Conservation (phyloP, 2,888 invertebrate genomes). For the Myopa testacea region DNA sequence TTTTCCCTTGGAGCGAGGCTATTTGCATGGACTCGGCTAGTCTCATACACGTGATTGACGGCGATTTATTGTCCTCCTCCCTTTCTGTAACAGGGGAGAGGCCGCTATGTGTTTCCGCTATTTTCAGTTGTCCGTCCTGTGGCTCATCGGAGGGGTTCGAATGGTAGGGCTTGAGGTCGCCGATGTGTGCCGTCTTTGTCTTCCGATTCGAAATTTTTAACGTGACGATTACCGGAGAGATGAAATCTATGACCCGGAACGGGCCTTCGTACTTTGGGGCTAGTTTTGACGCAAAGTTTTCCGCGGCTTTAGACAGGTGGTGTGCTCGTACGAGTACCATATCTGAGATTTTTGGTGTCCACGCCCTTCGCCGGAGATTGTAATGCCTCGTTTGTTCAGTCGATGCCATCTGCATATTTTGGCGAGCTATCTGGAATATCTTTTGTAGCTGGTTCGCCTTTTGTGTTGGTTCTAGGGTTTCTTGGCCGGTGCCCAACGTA, state of each 20-base stretch:
- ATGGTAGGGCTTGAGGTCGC: neutral
- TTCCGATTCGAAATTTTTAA: too few relatives aligned
- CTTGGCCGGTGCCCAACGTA: neutral
- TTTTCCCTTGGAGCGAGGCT: too few relatives aligned
- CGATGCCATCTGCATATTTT: too few relatives aligned
- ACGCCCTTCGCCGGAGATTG: neutral
- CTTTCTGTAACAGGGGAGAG: too few relatives aligned
- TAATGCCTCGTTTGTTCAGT: neutral
- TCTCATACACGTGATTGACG: too few relatives aligned
- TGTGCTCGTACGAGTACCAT: neutral
- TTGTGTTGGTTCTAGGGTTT: neutral
- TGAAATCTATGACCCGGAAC: neutral
- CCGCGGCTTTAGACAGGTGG: neutral
- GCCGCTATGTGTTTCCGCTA: too few relatives aligned
- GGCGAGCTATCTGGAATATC: too few relatives aligned
- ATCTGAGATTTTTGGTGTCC: neutral
- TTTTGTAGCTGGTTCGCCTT: too few relatives aligned
- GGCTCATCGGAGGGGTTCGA: too few relatives aligned
- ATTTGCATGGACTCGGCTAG: too few relatives aligned
- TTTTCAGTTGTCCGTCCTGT: too few relatives aligned
- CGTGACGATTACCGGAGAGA: neutral
- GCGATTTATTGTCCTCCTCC: too few relatives aligned
- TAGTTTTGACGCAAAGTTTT: neutral
- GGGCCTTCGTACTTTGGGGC: neutral
- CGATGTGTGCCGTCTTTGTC: neutral